These are phyloP conservation scores for Camponotus vicinus DNA, from an alignment of 1,140 invertebrate species.

Conservation along the genomic window DNA sequence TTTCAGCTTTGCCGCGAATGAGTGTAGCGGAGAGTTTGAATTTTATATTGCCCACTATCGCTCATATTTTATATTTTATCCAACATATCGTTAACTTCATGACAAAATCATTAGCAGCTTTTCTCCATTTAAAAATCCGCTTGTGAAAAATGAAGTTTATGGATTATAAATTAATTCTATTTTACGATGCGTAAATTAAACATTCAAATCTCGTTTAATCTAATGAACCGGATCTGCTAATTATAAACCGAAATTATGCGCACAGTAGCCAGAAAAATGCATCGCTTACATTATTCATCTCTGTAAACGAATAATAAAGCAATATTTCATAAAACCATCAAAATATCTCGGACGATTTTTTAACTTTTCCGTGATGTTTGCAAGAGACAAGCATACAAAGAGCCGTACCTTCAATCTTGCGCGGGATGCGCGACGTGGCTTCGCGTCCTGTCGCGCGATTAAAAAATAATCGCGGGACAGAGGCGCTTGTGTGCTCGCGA, in stretches of 20 bases:
- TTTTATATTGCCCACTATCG: not conserved
- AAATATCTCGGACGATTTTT: constrained; percentile 40
- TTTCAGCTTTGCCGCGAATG: not conserved
- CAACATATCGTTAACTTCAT: not conserved
- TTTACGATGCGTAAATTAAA: constrained; percentile 48
- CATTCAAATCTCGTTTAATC: constrained; percentile 2
- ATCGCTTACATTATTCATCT: constrained; percentile 38
- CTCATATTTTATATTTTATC: not conserved
- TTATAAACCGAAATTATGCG: constrained; percentile 11
- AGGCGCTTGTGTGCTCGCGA: constrained; percentile 13
- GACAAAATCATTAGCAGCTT: constrained; percentile 32
- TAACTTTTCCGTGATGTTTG: constrained; percentile 9
- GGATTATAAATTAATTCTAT: constrained; percentile 35
- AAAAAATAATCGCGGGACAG: constrained; percentile 55
- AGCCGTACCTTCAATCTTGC: constrained; percentile 34
- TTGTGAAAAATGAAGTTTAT: constrained; percentile 29
- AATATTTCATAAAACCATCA: constrained; percentile 37
- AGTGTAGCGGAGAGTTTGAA: not conserved
- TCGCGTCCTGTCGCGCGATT: constrained; percentile 39
- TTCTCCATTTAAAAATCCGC: constrained; percentile 3
- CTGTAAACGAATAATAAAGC: constrained; percentile 30
- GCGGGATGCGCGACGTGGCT: not conserved
- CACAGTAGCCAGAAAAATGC: constrained; percentile 22
- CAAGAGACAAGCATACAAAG: not conserved
- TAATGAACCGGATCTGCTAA: constrained; percentile 9